phyloP scores from a whole-genome alignment of 2,888 invertebrate species.

The Epinotia ramella region DNA sequence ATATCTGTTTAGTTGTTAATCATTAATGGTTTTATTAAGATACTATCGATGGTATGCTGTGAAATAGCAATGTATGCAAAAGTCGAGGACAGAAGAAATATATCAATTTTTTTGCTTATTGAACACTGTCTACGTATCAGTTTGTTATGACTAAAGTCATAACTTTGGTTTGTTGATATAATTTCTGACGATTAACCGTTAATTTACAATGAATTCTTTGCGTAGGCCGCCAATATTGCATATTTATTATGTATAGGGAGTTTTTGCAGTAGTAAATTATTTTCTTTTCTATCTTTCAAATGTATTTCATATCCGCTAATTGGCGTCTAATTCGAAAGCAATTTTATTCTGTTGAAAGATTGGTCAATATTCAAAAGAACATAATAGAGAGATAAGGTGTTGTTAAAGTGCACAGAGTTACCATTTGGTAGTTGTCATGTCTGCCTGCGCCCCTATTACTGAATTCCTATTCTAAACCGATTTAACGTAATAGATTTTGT shows the following conservation, averaged over 20 bases:
- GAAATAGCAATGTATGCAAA: too few species aligned
- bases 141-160: neutral
- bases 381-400: neutral
- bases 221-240: neutral
- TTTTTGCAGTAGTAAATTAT: too few species aligned
- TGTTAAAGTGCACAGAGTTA: constrained; percentile 41
- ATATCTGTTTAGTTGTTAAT: too few species aligned
- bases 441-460: constrained; percentile 49
- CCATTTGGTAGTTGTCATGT: constrained; percentile 54
- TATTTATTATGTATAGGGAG: too few species aligned
- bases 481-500: constrained; percentile 49
- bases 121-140: too few species aligned
- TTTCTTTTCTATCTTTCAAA: neutral
- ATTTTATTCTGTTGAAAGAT: neutral
- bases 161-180: neutral
- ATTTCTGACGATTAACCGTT: neutral
- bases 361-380: neutral
- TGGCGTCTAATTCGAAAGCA: neutral
- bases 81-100: too few species aligned
- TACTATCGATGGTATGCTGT: too few species aligned
- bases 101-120: too few species aligned
- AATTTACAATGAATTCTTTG: neutral
- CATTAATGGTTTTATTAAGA: too few species aligned
- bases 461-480: constrained; percentile 49
- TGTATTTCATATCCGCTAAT: neutral